Conservation (phyloP, 37 sponge, comb jelly and placozoan genomes). For the Axinella damicornis region DNA sequence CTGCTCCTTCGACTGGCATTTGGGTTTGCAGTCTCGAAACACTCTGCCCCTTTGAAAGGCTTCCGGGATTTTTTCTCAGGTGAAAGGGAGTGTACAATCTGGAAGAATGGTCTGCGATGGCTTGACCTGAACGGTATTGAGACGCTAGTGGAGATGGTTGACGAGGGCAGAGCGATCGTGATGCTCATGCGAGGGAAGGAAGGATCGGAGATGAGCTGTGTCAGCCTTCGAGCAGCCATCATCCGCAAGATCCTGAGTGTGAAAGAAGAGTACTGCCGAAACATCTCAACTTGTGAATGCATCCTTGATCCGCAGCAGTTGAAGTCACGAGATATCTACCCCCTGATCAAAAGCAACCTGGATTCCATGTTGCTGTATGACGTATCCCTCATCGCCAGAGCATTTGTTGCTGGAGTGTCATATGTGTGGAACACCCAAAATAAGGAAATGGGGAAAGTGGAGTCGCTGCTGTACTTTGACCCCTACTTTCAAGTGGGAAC, state of each 20-base stretch:
- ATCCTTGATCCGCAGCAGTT: slow-evolving; percentile 39
- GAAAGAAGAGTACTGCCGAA: slow-evolving; percentile 12
- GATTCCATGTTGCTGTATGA: slow-evolving; percentile 12
- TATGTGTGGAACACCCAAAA: slow-evolving; percentile 6
- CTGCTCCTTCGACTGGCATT: slow-evolving; percentile 37
- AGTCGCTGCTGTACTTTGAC: slow-evolving; percentile 31
- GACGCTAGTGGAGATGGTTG: slow-evolving; percentile 43
- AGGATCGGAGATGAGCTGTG: slow-evolving; percentile 29
- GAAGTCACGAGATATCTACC: slow-evolving; percentile 18
- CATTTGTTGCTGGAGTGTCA: background rate
- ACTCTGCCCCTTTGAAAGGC: background rate
- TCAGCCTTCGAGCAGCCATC: slow-evolving; percentile 35
- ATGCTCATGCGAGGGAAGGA: slow-evolving; percentile 39
- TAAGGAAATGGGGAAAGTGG: background rate
- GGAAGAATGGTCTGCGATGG: slow-evolving; percentile 63
- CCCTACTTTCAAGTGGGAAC: slow-evolving; percentile 39
- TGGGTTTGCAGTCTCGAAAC: slow-evolving; percentile 37
- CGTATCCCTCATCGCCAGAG: background rate
- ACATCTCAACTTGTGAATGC: background rate
- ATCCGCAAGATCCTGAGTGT: slow-evolving; percentile 40
- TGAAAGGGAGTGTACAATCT: slow-evolving; percentile 34
- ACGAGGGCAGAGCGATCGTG: slow-evolving; percentile 36
- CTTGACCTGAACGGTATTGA: slow-evolving; percentile 51
- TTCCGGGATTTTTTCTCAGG: background rate
- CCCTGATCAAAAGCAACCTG: background rate